Percentiles rank a stretch among this genome's conserved stretches.
Conservation (phyloP, 2,888 invertebrate genomes). For the Lumbricus terrestris region DNA sequence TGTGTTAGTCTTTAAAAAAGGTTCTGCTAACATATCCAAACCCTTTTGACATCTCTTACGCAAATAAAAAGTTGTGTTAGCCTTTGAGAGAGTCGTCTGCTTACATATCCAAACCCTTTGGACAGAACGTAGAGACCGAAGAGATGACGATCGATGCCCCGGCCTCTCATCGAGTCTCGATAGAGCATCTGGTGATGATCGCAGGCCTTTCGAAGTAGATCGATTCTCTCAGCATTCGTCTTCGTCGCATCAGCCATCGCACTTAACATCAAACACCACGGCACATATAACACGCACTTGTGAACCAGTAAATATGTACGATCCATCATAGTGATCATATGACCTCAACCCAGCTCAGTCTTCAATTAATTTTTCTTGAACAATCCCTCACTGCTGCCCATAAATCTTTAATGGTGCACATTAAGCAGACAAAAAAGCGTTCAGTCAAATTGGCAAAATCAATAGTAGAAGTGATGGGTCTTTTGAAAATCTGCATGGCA, state of each 20-base stretch:
- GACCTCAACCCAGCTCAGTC: too few relatives aligned
- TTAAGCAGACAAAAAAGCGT: too few relatives aligned
- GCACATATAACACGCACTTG: not conserved
- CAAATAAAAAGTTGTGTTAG: too few relatives aligned
- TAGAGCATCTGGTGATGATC: slow-evolving; percentile 59
- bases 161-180: slow-evolving; percentile 62
- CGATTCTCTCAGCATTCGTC: slow-evolving; percentile 53
- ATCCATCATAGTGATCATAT: too few relatives aligned
- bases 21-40: slow-evolving; percentile 60
- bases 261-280: slow-evolving; percentile 42
- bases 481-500: too few relatives aligned
- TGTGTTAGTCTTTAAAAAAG: not conserved
- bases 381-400: too few relatives aligned
- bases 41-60: slow-evolving; percentile 60
- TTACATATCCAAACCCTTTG: slow-evolving; percentile 61
- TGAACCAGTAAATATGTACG: not conserved
- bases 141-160: slow-evolving; percentile 62
- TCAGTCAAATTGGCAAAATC: too few relatives aligned
- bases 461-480: too few relatives aligned
- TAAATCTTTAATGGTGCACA: too few relatives aligned
- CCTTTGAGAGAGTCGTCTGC: slow-evolving; percentile 41
- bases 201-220: slow-evolving; percentile 56
- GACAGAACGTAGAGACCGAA: slow-evolving; percentile 62
- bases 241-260: slow-evolving; percentile 54
- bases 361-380: too few relatives aligned